These are phyloP conservation scores for Amia ocellicauda DNA, from an alignment of 2,113 vertebrate genomes.

Conservation along the genomic window DNA sequence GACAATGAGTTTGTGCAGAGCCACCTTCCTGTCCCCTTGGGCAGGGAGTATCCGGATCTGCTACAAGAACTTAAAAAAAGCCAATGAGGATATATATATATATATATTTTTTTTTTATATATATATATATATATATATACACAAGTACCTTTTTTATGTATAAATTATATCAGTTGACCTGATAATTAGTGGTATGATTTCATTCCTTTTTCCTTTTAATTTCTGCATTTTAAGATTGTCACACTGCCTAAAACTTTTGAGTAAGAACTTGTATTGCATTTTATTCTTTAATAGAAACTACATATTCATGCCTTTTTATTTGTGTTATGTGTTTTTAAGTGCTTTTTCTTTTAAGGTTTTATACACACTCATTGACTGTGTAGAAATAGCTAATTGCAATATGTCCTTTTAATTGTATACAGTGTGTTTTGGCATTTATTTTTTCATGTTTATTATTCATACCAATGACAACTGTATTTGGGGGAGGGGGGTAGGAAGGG, in stretches of 20 bases:
- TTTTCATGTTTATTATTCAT: slow-evolving; percentile 21
- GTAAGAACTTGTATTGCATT: slow-evolving; percentile 21
- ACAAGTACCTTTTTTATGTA: slow-evolving; percentile 45
- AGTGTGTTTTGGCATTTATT: neutral
- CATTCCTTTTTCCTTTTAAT: slow-evolving; percentile 16
- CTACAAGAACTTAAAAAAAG: slow-evolving; percentile 13
- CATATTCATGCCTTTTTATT: slow-evolving; percentile 22
- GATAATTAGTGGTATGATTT: slow-evolving; percentile 41
- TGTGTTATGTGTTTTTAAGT: slow-evolving; percentile 23
- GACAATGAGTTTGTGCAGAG: neutral
- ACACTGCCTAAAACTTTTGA: slow-evolving; percentile 32
- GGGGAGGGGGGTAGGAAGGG: slow-evolving; percentile 29
- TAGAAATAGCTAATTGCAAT: slow-evolving; percentile 36
- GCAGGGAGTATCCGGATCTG: slow-evolving; percentile 15
- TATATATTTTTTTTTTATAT: slow-evolving; percentile 40
- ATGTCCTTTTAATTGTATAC: slow-evolving; percentile 18
- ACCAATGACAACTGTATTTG: slow-evolving; percentile 38
- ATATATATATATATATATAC: too few species aligned
- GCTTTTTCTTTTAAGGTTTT: slow-evolving; percentile 41
- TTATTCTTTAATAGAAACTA: slow-evolving; percentile 13
- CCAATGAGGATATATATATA: slow-evolving; percentile 29
- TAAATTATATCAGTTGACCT: slow-evolving; percentile 70
- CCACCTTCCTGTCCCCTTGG: neutral
- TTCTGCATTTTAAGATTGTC: slow-evolving; percentile 19
- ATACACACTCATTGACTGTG: slow-evolving; percentile 19